Base-by-base conservation (phyloP, 2,113 vertebrate species). In the Sceloporus undulatus region DNA sequence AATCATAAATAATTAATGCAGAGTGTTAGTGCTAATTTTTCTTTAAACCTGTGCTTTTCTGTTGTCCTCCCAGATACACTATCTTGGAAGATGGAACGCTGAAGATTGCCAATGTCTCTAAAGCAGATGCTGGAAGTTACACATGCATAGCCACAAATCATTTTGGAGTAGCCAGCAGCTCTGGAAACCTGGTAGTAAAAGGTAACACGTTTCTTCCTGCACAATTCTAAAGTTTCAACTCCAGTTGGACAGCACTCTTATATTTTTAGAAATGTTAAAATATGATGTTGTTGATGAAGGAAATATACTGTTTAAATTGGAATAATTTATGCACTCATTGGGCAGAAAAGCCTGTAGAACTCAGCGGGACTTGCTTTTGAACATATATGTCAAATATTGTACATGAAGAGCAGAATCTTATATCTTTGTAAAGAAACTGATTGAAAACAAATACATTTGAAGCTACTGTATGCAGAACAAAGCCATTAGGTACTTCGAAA, bases 121-220 rank as follows among this genome's bases (percentile, higher is more conserved):
- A 99, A 81, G 91, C 97, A 0, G 99, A 99, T 0, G 97, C 97
- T 0, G 98, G 98, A 0, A 97, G 97, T 78, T 99, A 99, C 95
- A 99, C 98, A 6, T 99, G 99, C 2, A 92, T 98, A 65, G 99
- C 99, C 25, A 98, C 96, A 29, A 99, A 99, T 96, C 97, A 98
- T 95, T 99, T 99, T 2, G 99, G 98, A 2, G 97, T 97, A 1
- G 98, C 98, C 0, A 99, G 98, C 97, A 99, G 98, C 95, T 97
- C 98, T 0, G 98, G 99, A 83, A 98, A 95, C 62, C 86, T 99
- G 91, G 87, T 98, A 65, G 98, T 99, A 38, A 99, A 99, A 98
- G 99, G 99, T 99, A 97, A 94, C 56, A 54, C 56, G 34, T 1
- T 48, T 84, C 3, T 27, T 13, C 0, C 21, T 5, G 19, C 14